Evolutionary conservation across 2,113 vertebrate species (phyloP).

Genomic region (Lamprologus tigripictilis): DNA sequence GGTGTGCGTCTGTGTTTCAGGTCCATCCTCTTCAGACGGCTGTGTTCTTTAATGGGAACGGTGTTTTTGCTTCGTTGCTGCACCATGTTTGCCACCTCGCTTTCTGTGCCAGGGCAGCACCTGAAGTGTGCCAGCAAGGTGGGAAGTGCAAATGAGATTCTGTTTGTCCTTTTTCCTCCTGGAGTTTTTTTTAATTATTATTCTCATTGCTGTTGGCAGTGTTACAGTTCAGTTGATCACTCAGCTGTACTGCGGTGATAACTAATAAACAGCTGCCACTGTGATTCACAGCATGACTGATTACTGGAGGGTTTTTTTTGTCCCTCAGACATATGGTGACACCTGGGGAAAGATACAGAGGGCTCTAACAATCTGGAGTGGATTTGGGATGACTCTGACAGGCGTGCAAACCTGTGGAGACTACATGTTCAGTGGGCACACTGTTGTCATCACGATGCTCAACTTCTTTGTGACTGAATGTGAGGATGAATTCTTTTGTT

Average conservation of each 20-base stretch:
- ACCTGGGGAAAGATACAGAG: conserved; percentile 86
- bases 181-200: background rate
- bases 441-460: conserved; percentile 92
- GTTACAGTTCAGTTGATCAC: background rate
- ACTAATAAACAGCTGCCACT: background rate
- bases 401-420: conserved; percentile 96
- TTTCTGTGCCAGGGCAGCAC: conserved; percentile 94
- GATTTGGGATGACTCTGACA: conserved; percentile 94
- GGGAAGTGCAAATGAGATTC: background rate
- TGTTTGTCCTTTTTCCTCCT: background rate
- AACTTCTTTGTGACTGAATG: conserved; percentile 88
- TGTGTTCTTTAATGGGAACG: conserved; percentile 93
- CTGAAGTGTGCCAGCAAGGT: conserved; percentile 95
- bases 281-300: background rate
- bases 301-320: background rate
- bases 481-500: conserved; percentile 28
- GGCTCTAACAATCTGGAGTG: conserved; percentile 91
- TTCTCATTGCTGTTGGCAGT: background rate
- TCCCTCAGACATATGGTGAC: conserved; percentile 79
- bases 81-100: conserved; percentile 97
- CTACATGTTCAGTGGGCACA: conserved; percentile 99
- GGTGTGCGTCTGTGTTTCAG: conserved; percentile 60
- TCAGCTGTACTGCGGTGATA: background rate
- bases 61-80: conserved; percentile 93
- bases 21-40: conserved; percentile 87